Evolutionary conservation across 2,797 vertebrate genomes (phyloP).

Genomic region (Pyrocephalus nanus): DNA sequence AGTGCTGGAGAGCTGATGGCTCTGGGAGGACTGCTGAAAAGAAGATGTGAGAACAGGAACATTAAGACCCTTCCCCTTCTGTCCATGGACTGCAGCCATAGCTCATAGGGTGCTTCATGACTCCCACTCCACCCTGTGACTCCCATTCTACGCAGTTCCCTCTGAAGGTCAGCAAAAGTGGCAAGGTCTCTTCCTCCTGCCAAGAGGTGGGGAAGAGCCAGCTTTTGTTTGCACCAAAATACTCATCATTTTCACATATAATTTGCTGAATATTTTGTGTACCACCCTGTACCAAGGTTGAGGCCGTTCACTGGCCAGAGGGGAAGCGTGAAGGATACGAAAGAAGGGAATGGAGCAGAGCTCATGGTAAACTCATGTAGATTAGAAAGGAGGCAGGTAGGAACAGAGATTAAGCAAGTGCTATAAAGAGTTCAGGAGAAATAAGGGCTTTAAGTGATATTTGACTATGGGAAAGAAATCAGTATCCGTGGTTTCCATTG

Average conservation of each 20-base stretch:
- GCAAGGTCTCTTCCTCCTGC: background rate
- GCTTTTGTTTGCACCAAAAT: background rate
- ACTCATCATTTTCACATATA: background rate
- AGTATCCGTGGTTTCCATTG: background rate
- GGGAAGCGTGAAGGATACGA: accelerated
- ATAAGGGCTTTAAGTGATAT: conserved; percentile 6
- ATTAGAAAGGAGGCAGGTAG: background rate
- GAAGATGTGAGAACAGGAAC: background rate
- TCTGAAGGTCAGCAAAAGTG: background rate
- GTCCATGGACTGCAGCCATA: background rate
- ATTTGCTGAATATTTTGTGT: background rate
- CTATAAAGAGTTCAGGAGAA: background rate
- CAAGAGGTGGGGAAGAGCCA: background rate
- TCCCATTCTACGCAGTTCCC: background rate
- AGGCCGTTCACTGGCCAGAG: background rate
- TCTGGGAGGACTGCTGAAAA: background rate
- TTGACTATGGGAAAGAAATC: background rate
- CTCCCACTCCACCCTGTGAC: background rate
- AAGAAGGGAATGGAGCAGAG: background rate
- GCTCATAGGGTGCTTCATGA: background rate
- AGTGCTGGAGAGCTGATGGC: background rate
- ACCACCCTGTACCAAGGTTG: background rate
- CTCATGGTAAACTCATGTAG: background rate
- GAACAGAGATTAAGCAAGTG: background rate
- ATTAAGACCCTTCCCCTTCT: background rate